Evolutionary conservation across 2,797 vertebrate species (phyloP).

Genomic region (Diplodus sargus): DNA sequence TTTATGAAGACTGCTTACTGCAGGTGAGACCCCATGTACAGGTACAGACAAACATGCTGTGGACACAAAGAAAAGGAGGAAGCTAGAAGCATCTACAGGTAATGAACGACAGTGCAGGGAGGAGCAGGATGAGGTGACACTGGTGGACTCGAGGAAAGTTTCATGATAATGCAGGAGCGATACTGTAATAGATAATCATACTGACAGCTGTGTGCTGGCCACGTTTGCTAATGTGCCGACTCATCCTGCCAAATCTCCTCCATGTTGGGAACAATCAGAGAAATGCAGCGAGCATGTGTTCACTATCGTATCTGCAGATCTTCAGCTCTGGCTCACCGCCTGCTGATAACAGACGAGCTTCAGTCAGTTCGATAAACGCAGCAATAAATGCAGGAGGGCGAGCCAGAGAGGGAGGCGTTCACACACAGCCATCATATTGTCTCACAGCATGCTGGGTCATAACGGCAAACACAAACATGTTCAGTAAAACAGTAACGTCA

Average conservation of each 20-base stretch:
- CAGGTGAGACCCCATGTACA: too few relatives aligned
- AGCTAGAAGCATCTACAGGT: background rate
- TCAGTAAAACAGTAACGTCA: too few relatives aligned
- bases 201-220: background rate
- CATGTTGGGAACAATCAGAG: conserved; percentile 1
- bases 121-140: background rate
- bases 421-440: background rate
- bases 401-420: background rate
- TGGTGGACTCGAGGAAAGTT: background rate
- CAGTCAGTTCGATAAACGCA: background rate
- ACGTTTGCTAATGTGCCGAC: background rate
- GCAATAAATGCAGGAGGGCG: background rate
- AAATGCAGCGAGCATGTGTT: background rate
- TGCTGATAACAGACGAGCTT: background rate
- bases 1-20: too few relatives aligned
- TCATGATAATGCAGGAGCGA: background rate
- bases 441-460: too few relatives aligned
- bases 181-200: background rate
- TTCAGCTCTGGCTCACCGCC: background rate
- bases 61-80: too few relatives aligned
- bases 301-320: conserved; percentile 6
- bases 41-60: too few relatives aligned
- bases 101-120: background rate
- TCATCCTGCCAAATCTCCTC: conserved; percentile 9
- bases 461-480: too few relatives aligned